phyloP scores from a whole-genome alignment of 2,888 invertebrate species.

The Unio delphinus region DNA sequence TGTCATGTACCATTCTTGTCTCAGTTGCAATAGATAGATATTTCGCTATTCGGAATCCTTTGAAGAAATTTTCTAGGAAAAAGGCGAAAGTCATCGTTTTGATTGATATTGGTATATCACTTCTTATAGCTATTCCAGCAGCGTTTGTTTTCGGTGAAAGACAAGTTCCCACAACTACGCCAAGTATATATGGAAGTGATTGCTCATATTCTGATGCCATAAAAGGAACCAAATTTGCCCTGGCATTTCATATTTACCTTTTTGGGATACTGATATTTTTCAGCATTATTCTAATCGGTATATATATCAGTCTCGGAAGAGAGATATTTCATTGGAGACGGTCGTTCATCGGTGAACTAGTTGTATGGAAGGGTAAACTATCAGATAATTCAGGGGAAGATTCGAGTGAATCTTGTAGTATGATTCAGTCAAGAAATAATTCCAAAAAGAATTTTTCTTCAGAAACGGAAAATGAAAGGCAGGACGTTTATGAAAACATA shows the following conservation, averaged over 20 bases:
- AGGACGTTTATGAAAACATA: too few relatives aligned
- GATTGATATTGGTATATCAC: constrained; percentile 5
- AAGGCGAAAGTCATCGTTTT: constrained; percentile 6
- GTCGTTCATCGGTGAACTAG: constrained; percentile 12
- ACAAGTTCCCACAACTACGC: constrained; percentile 6
- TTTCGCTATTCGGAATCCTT: constrained; percentile 10
- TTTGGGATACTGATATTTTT: constrained; percentile 13
- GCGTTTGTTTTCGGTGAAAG: constrained; percentile 14
- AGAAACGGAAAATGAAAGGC: too few relatives aligned
- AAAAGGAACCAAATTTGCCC: constrained; percentile 4
- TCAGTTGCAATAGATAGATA: constrained; percentile 17
- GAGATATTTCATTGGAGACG: constrained; percentile 11
- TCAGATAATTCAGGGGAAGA: too few relatives aligned
- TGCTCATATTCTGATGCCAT: constrained; percentile 15
- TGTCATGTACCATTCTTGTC: constrained; percentile 14
- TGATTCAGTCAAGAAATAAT: too few relatives aligned
- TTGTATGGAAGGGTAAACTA: not conserved
- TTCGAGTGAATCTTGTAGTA: too few relatives aligned
- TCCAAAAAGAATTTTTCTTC: too few relatives aligned
- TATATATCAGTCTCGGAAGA: constrained; percentile 12
- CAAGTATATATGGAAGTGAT: constrained; percentile 8
- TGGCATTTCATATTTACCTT: constrained; percentile 13
- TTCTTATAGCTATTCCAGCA: constrained; percentile 10
- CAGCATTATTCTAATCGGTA: constrained; percentile 1
- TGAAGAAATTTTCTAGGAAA: constrained; percentile 8